Evolutionary conservation across 64 coral and sea anemone species (phyloP), one percentile per base, ranked within the genome.

Genomic region (Stichodactyla helianthus): DNA sequence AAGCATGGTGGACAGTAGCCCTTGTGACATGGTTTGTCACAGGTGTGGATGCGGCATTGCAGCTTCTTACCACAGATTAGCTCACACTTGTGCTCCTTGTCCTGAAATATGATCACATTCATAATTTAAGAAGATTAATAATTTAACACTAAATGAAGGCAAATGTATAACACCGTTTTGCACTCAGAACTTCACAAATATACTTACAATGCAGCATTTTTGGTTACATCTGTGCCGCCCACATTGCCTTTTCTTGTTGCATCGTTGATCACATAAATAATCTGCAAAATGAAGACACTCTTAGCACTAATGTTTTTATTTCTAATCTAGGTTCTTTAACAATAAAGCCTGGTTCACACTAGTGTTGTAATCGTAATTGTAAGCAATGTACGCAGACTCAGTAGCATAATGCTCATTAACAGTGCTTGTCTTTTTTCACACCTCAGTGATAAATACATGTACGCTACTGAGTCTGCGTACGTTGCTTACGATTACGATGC

Each of bases 191-290:
- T 44, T 44, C 35, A 44, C 6, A 56, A 16, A 5, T 51, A 10
- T 6, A 83, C 95, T 87, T 77, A 98, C 95, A 63, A 84, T 83
- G 76, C 97, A 99, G 86, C 97, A 99, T 83, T 99, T 99, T 22
- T 99, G 85, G 79, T 92, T 93, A 58, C 97, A 99, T 14, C 90
- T 89, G 71, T 99, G 97, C 16, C 91, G 85, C 59, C 93, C 97
- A 76, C 97, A 99, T 51, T 88, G 85, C 55, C 79, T 92, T 83
- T 94, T 94, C 90, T 95, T 99, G 77, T 99, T 99, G 31, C 97
- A 99, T 55, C 91, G 90, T 82, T 88, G 88, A 18, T 99, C 93
- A 88, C 97, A 99, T 13, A 87, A 79, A 65, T 81, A 99, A 59
- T 81, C 89, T 91, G 77, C 86, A 81, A 54, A 85, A 14, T 31